Percentiles rank a stretch among this genome's conserved stretches.
These are phyloP conservation scores for Vanessa tameamea DNA, from an alignment of 1,140 invertebrate genomes.

Conservation along the genomic window DNA sequence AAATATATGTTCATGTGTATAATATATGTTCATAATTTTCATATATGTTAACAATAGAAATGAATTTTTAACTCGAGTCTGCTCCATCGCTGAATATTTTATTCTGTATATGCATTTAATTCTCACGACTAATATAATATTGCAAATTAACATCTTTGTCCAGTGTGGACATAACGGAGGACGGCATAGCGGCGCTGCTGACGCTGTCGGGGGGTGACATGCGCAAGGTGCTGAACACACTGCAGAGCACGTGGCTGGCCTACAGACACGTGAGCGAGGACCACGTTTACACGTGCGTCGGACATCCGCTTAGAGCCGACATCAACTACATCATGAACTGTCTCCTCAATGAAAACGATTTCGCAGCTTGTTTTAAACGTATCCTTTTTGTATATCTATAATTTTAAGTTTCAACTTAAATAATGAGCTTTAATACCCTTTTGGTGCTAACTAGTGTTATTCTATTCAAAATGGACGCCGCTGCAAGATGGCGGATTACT, in stretches of 20 bases:
- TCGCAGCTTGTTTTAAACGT: constrained; percentile 91
- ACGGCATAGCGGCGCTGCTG: constrained; percentile 95
- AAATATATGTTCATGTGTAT: no score
- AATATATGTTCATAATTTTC: no score
- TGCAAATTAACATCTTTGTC: not conserved
- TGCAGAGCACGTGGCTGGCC: constrained; percentile 95
- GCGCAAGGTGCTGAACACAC: constrained; percentile 97
- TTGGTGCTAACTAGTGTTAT: no score
- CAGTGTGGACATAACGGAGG: constrained; percentile 92
- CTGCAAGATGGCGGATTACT: no score
- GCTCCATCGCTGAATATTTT: no score
- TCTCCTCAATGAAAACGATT: constrained; percentile 92
- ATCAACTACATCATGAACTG: constrained; percentile 94
- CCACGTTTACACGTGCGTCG: constrained; percentile 97
- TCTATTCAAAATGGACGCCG: no score
- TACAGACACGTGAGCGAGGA: constrained; percentile 93
- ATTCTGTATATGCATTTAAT: no score
- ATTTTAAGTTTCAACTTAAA: no score
- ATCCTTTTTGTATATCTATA: constrained; percentile 79
- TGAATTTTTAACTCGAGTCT: not conserved
- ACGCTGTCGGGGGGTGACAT: constrained; percentile 98
- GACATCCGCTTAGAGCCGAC: constrained; percentile 94
- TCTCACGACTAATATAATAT: not conserved
- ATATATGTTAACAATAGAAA: not conserved
- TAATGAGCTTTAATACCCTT: no score